A percentile compares a stretch with the other conserved stretches of the same genome.
These are phyloP conservation scores for Acheta domesticus DNA, from an alignment of 2,888 invertebrate species.

Conservation along the genomic window DNA sequence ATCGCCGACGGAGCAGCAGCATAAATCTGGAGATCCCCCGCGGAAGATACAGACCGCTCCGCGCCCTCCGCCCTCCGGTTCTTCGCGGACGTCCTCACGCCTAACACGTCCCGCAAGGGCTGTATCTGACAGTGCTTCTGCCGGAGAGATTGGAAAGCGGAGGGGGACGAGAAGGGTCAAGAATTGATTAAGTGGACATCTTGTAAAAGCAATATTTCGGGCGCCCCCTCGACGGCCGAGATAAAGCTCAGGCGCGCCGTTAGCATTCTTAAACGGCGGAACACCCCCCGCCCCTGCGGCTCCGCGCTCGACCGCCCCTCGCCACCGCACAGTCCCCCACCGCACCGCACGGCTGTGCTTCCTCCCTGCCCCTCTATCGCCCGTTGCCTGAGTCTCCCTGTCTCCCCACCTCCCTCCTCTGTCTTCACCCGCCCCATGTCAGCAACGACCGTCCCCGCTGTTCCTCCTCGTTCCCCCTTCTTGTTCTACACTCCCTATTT, in stretches of 20 bases:
- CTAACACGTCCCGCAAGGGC: conserved; percentile 5
- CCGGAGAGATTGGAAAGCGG: not conserved
- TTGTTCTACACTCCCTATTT: too few species aligned
- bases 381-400: too few species aligned
- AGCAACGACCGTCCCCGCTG: too few species aligned
- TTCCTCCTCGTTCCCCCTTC: too few species aligned
- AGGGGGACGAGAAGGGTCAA: not conserved
- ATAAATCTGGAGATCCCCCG: not conserved
- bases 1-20: too few species aligned
- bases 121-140: not conserved
- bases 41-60: not conserved
- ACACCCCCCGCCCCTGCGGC: too few species aligned
- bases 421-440: too few species aligned
- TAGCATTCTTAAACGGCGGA: not conserved
- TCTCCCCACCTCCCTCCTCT: too few species aligned
- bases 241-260: not conserved
- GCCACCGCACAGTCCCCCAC: too few species aligned
- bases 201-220: not conserved
- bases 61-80: not conserved
- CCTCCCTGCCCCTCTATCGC: too few species aligned
- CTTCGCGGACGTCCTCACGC: not conserved
- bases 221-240: not conserved
- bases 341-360: too few species aligned
- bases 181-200: conserved; percentile 9
- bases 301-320: too few species aligned